Percentiles rank a stretch among this genome's conserved stretches.
Conservation (phyloP, 2,888 invertebrate species). For the Platycheirus rosarum region DNA sequence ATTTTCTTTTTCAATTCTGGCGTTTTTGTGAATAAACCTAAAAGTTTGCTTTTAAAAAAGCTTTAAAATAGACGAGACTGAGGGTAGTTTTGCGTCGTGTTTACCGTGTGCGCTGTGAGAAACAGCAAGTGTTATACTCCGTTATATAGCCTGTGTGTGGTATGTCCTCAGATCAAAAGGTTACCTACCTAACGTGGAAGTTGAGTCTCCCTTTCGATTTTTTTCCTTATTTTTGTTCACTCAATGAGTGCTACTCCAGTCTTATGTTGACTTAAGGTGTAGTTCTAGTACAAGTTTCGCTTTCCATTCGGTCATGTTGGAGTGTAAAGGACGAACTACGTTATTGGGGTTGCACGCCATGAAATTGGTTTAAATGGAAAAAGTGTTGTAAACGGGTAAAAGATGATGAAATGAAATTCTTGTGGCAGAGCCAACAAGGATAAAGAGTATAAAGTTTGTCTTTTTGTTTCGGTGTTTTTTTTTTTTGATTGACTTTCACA, state of each 20-base stretch:
- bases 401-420: slow-evolving; percentile 71
- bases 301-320: slow-evolving; percentile 10
- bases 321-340: background rate
- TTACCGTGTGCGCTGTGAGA: slow-evolving; percentile 46
- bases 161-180: slow-evolving; percentile 13
- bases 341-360: slow-evolving; percentile 29
- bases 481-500: slow-evolving; percentile 35
- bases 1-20: background rate
- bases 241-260: slow-evolving; percentile 29
- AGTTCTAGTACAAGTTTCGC: slow-evolving; percentile 39
- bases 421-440: slow-evolving; percentile 41
- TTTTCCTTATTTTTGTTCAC: background rate
- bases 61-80: background rate
- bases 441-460: slow-evolving; percentile 8
- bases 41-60: slow-evolving; percentile 58
- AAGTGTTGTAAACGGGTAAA: slow-evolving; percentile 66
- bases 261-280: slow-evolving; percentile 61
- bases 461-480: background rate
- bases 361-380: slow-evolving; percentile 48
- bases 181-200: background rate
- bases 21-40: slow-evolving; percentile 62
- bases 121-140: slow-evolving; percentile 52
- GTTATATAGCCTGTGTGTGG: background rate
- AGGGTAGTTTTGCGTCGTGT: slow-evolving; percentile 37
- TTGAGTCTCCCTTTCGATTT: background rate